A percentile compares a stretch with the other conserved stretches of the same genome.
Evolutionary conservation across 2,797 vertebrate genomes (phyloP).

Genomic region (Furcifer pardalis): DNA sequence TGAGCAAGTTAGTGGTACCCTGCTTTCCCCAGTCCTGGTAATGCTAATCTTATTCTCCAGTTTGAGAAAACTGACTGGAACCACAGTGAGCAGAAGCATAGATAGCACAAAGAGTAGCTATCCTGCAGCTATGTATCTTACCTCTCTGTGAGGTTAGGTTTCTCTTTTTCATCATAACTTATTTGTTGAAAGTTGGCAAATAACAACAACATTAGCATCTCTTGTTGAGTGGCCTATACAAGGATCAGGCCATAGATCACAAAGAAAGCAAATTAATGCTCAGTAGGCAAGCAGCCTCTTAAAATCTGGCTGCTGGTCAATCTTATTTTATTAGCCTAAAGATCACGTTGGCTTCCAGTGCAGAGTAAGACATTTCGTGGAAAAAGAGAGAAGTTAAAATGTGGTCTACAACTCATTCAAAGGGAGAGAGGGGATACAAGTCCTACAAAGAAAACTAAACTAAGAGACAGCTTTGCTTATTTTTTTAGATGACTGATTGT

Average conservation of each 20-base stretch:
- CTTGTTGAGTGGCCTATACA: conserved; percentile 29
- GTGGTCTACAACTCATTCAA: not conserved
- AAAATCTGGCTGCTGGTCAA: conserved; percentile 22
- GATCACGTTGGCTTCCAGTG: conserved; percentile 8
- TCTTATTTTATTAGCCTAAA: conserved; percentile 22
- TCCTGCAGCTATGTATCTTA: conserved; percentile 13
- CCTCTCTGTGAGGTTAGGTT: conserved; percentile 8
- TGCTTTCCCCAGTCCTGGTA: not conserved
- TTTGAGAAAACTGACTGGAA: conserved; percentile 6
- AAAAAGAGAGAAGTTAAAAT: conserved; percentile 9
- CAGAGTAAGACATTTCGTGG: conserved; percentile 2
- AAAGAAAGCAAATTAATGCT: conserved; percentile 39
- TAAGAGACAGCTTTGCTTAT: not conserved
- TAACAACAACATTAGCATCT: conserved; percentile 24
- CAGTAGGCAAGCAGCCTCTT: conserved; percentile 27
- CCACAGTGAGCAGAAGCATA: conserved; percentile 4
- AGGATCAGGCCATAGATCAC: conserved; percentile 29
- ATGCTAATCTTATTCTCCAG: not conserved
- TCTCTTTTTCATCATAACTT: conserved; percentile 29
- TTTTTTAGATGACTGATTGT: not conserved
- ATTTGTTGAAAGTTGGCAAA: conserved; percentile 24
- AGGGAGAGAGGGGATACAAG: not conserved
- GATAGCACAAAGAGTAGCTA: conserved; percentile 6
- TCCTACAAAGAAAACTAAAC: not conserved
- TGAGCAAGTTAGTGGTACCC: not conserved